phyloP scores from a whole-genome alignment of 2,888 invertebrate genomes.

The Argyresthia albistria region DNA sequence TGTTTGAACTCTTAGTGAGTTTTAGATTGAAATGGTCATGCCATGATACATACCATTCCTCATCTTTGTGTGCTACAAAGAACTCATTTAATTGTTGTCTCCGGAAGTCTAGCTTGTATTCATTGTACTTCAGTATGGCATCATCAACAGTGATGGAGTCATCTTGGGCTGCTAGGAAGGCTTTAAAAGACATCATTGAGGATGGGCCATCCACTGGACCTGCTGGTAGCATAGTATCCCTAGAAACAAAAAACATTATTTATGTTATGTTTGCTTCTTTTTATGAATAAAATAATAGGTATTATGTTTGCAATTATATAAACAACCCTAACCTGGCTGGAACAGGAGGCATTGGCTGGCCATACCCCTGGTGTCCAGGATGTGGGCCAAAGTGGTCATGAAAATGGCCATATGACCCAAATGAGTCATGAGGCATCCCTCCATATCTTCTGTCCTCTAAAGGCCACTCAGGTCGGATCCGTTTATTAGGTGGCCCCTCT shows the following conservation, averaged over 20 bases:
- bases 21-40: too few species aligned
- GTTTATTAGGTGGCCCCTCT: conserved; percentile 83
- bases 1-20: too few species aligned
- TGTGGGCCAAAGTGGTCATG: conserved; percentile 71
- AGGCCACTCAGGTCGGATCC: conserved; percentile 83
- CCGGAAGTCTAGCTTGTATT: conserved; percentile 97
- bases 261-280: too few species aligned
- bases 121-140: conserved; percentile 96
- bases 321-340: conserved; percentile 43
- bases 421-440: conserved; percentile 63
- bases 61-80: conserved; percentile 98
- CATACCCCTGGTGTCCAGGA: conserved; percentile 74
- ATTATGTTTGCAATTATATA: too few species aligned
- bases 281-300: too few species aligned
- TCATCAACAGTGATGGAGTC: conserved; percentile 98
- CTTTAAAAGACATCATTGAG: conserved; percentile 97
- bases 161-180: conserved; percentile 96
- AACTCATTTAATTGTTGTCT: conserved; percentile 98
- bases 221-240: conserved; percentile 66
- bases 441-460: conserved; percentile 64
- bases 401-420: conserved; percentile 69
- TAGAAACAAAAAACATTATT: conserved; percentile 18
- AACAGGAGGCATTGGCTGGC: conserved; percentile 69
- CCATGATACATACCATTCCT: conserved; percentile 91
- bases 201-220: conserved; percentile 82